Evolutionary conservation across 2,113 vertebrate species (phyloP).

Genomic region (Bungarus multicinctus): DNA sequence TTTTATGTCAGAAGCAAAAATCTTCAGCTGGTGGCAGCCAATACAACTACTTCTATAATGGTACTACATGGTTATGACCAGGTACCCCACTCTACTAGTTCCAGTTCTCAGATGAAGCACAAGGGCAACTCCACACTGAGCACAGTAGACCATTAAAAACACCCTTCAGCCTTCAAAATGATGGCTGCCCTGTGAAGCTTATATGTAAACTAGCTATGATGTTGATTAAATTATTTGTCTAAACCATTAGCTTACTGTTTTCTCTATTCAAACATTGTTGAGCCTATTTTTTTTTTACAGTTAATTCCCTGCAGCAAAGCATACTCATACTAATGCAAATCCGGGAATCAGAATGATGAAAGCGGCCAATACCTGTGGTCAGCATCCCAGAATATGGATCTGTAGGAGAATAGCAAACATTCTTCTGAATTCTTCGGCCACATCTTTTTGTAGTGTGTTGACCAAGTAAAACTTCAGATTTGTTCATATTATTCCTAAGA

Average conservation of each 20-base stretch:
- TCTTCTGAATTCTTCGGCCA: conserved; percentile 80
- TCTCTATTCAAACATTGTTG: background rate
- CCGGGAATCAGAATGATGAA: background rate
- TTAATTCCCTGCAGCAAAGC: background rate
- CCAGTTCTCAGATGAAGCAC: background rate
- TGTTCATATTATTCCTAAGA: conserved; percentile 73
- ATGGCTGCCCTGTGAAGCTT: background rate
- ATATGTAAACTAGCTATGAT: background rate
- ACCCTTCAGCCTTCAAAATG: background rate
- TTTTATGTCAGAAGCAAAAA: background rate
- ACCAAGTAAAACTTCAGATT: conserved; percentile 52
- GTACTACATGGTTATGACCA: background rate
- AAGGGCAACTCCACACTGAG: background rate
- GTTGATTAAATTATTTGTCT: background rate
- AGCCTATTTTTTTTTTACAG: background rate
- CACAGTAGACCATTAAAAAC: background rate
- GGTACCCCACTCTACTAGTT: background rate
- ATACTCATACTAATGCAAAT: background rate
- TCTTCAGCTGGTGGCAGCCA: background rate
- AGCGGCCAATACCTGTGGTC: conserved; percentile 73
- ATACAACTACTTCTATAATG: background rate
- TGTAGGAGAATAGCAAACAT: conserved; percentile 74
- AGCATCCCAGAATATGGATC: conserved; percentile 77
- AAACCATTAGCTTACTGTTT: background rate
- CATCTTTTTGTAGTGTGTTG: conserved; percentile 68